These are phyloP conservation scores for Hirtodrosophila alboralis DNA, from an alignment of 2,888 invertebrate genomes.

Conservation along the genomic window DNA sequence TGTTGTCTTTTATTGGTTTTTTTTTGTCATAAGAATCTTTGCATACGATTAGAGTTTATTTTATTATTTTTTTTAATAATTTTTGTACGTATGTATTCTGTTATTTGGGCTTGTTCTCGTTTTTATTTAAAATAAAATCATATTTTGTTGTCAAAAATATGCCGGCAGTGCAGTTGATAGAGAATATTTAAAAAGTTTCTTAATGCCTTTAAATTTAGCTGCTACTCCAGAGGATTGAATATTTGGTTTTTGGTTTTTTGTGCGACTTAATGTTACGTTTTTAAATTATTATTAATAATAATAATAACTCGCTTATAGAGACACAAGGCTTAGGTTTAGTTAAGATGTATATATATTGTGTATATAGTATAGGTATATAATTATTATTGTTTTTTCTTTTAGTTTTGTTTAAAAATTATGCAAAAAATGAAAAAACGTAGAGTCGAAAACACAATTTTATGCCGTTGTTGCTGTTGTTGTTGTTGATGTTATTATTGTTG, in stretches of 20 bases:
- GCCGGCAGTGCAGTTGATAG: slow-evolving; percentile 78
- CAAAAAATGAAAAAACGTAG: slow-evolving; percentile 63
- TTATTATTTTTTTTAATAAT: slow-evolving; percentile 1
- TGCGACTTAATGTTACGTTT: slow-evolving; percentile 62
- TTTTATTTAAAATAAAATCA: slow-evolving; percentile 67
- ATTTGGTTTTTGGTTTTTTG: slow-evolving; percentile 44
- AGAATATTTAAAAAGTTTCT: slow-evolving; percentile 50
- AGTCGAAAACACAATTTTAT: slow-evolving; percentile 64
- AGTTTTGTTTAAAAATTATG: slow-evolving; percentile 50
- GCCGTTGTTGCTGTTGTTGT: slow-evolving; percentile 29
- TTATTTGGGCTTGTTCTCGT: slow-evolving; percentile 19
- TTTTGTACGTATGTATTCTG: slow-evolving; percentile 56
- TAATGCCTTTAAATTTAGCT: slow-evolving; percentile 41
- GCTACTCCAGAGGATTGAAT: slow-evolving; percentile 28
- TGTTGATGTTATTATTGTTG: slow-evolving; percentile 23
- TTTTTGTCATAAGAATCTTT: slow-evolving; percentile 68
- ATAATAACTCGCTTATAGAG: slow-evolving; percentile 52
- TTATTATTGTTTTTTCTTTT: slow-evolving; percentile 49
- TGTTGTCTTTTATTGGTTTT: slow-evolving; percentile 45
- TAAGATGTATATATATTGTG: slow-evolving; percentile 34
- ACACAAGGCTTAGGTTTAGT: slow-evolving; percentile 69
- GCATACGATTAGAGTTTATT: slow-evolving; percentile 45
- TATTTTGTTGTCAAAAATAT: slow-evolving; percentile 66
- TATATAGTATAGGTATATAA: slow-evolving; percentile 62
- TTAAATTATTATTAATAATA: slow-evolving; percentile 18